Conservation (phyloP, 2,888 invertebrate genomes). For the Drosophila pegasa region DNA sequence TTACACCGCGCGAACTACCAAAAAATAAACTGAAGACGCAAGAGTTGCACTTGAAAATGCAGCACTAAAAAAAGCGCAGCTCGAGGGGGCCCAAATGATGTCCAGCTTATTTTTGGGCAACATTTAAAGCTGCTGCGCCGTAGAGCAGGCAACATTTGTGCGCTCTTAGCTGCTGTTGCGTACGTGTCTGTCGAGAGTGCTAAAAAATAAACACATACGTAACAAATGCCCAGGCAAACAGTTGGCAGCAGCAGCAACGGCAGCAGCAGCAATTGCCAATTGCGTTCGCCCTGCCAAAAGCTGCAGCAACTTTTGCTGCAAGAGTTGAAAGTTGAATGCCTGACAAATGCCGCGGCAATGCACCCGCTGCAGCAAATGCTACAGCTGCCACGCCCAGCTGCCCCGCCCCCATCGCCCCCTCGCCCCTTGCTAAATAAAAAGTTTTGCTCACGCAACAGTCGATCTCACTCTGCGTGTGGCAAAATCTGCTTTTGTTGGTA, state of each 20-base stretch:
- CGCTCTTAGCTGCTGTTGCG: constrained; percentile 18
- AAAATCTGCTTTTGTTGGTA: constrained; percentile 46
- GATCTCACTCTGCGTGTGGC: constrained; percentile 35
- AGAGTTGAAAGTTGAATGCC: constrained; percentile 84
- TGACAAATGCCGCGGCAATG: constrained; percentile 81
- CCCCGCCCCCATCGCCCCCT: no score
- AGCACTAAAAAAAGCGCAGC: not conserved
- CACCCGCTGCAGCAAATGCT: constrained; percentile 38
- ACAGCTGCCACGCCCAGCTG: constrained; percentile 5
- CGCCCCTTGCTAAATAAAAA: constrained; percentile 35
- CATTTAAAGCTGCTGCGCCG: constrained; percentile 36
- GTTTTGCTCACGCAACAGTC: constrained; percentile 72
- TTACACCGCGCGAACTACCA: constrained; percentile 59
- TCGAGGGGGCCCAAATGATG: constrained; percentile 5
- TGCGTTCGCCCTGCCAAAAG: constrained; percentile 16
- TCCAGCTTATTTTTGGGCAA: not conserved
- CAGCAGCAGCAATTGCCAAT: constrained; percentile 56
- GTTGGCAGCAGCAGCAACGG: constrained; percentile 15
- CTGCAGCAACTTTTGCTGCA: constrained; percentile 38
- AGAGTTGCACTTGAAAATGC: constrained; percentile 60
- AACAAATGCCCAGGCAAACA: constrained; percentile 19
- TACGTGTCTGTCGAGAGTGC: constrained; percentile 45
- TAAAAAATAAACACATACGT: constrained; percentile 24
- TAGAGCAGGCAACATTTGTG: constrained; percentile 64
- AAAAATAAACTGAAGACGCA: constrained; percentile 58